Evolutionary conservation across 1,140 invertebrate species (phyloP), one percentile per base, ranked within the genome.

Genomic region (Euwallacea fornicatus): DNA sequence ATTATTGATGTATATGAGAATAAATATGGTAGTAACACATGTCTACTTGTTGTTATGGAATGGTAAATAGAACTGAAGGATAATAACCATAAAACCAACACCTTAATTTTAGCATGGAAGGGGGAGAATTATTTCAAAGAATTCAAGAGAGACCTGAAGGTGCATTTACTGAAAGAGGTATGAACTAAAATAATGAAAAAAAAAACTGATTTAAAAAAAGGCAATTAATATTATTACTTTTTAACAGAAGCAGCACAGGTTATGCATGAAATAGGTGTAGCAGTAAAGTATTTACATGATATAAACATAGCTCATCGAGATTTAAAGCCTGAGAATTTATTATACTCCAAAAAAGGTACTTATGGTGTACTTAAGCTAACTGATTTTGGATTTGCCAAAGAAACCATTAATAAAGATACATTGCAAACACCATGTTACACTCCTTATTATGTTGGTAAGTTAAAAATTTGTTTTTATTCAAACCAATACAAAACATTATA

Each of bases 311-410:
- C 97, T 42, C 97, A 99, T 82, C 86, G 97, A 75, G 97, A 99
- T 84, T 89, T 99, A 73, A 99, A 99, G 84, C 93, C 93, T 41
- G 94, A 96, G 84, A 96, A 96, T 83, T 84, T 96, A 42, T 81
- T 97, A 0, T 97, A 95, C 81, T 92, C 91, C 0, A 89, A 86
- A 74, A 77, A 81, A 82, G 87, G 88, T 75, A 85, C 83, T 6
- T 85, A 86, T 76, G 95, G 93, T 42, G 86, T 93, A 73, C 86
- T 99, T 50, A 99, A 99, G 84, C 84, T 99, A 73, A 99, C 97
- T 46, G 98, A 99, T 84, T 99, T 99, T 85, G 98, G 98, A n/a
- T 99, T 99, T 87, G 98, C 98, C n/a, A 99, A 99, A 83, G 94
- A 98, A 83, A 96, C 92, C 0, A 84, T 90, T 69, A 86, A 87